Conservation (phyloP, 2,888 invertebrate species). For the Drosophila birchii region DNA sequence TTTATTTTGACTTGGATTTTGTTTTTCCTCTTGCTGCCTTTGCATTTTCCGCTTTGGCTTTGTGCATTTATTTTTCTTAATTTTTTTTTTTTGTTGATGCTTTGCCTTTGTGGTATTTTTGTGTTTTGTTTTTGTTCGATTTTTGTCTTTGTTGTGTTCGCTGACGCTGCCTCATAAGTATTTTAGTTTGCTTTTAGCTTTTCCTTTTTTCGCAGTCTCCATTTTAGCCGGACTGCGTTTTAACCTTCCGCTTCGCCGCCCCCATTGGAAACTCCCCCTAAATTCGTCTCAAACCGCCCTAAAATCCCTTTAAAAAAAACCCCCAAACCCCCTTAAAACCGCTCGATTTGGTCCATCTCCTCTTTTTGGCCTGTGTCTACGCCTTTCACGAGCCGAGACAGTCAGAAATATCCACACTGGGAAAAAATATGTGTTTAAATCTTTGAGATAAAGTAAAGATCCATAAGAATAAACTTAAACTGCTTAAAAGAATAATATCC, state of each 20-base stretch:
- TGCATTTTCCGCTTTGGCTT: constrained; percentile 19
- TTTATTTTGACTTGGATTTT: constrained; percentile 62
- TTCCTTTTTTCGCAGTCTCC: constrained; percentile 62
- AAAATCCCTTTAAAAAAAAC: neutral
- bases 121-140: constrained; percentile 38
- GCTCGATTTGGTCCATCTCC: constrained; percentile 8
- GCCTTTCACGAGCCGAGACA: constrained; percentile 38
- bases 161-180: constrained; percentile 59
- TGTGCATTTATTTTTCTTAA: constrained; percentile 39
- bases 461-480: too few relatives aligned
- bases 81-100: constrained; percentile 49
- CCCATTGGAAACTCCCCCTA: constrained; percentile 1
- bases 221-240: constrained; percentile 61
- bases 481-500: too few relatives aligned
- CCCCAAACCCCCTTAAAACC: neutral
- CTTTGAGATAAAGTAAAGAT: too few relatives aligned
- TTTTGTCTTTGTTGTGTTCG: constrained; percentile 54
- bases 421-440: neutral
- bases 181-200: constrained; percentile 12
- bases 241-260: constrained; percentile 32
- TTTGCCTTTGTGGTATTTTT: constrained; percentile 45
- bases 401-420: constrained; percentile 7
- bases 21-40: constrained; percentile 14
- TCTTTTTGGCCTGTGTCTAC: constrained; percentile 28
- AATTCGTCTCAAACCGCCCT: neutral